Base-by-base conservation (phyloP, 2,888 invertebrate genomes). In the Ypsolopha sequella region DNA sequence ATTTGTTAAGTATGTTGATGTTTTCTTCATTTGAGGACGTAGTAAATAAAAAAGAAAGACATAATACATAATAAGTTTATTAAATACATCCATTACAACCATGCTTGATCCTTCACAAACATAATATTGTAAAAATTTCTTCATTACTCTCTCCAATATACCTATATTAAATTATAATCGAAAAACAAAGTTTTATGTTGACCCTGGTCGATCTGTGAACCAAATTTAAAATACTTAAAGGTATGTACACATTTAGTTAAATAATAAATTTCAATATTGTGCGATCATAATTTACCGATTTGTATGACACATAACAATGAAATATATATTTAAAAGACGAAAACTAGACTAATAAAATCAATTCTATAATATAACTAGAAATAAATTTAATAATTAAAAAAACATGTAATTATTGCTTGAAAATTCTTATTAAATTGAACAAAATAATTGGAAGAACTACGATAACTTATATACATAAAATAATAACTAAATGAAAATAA, bases 331-430 rank as follows among this genome's bases (percentile, higher is more conserved):
- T 57, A 59, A 62, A 55, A 59, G 55, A 24, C 24, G 24, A 56
- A 60, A 60, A 60, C 60, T 63, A 61, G 48, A 51, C 53, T 65
- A 72, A 73, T 70, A 73, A 67, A 75, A 74, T 73, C 38, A 65
- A 68, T 66, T 68, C 60, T 62, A 70, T 64, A 66, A 63, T 65
- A 13, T 64, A 76, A 74, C 70, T 76, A 70, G 55, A 71, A 65
- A 68, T 69, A 65, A 62, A 67, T 67, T 66, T 66, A 56, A 56
- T 34, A 2, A 45, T 41, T n/a, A 41, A 48, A 48, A 41, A 48
- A 48, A 54, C 56, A 68, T 63, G 24, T 24, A 70, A 69, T 79
- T 81, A 81, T 82, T 81, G 81, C 80, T 81, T 66, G 56, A 65
- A 68, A 76, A 72, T 71, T 72, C 71, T 24, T 64, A 62, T 62